Conservation (phyloP, 1,140 invertebrate species). For the Drosophila orosa region DNA sequence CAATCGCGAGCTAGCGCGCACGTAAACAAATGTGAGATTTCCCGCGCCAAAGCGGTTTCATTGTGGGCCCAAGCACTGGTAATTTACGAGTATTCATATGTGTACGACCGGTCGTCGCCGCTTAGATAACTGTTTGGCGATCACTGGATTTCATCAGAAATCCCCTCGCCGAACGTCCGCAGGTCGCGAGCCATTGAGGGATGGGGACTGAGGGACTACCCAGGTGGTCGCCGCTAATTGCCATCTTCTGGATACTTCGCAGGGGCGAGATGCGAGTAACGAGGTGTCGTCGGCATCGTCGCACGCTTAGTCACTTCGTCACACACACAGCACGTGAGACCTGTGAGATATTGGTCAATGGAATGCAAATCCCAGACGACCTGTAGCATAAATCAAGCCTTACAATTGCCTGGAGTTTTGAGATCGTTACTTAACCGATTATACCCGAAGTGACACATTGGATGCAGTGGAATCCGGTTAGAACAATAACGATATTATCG, state of each 20-base stretch:
- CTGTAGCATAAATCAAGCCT: conserved; percentile 34
- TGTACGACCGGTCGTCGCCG: conserved; percentile 5
- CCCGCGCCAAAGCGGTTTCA: conserved; percentile 27
- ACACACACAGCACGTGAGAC: conserved; percentile 27
- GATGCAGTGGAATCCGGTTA: conserved; percentile 16
- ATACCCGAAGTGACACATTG: conserved; percentile 15
- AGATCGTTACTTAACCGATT: conserved; percentile 37
- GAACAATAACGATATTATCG: conserved; percentile 2
- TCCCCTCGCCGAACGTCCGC: background rate
- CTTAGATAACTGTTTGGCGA: conserved; percentile 23
- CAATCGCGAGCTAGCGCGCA: conserved; percentile 27
- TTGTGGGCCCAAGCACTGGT: conserved; percentile 27
- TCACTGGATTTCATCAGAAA: conserved; percentile 45
- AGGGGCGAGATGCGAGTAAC: background rate
- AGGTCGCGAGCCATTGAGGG: conserved; percentile 12
- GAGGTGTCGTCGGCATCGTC: conserved; percentile 5
- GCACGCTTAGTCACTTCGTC: conserved; percentile 29
- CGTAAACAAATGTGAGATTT: conserved; percentile 48
- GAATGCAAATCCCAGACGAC: conserved; percentile 18
- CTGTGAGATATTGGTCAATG: conserved; percentile 1
- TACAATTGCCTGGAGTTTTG: conserved; percentile 19
- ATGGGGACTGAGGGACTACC: background rate
- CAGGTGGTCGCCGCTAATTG: conserved; percentile 23
- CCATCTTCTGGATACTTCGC: background rate
- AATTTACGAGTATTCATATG: conserved; percentile 26